Conservation (phyloP, 2,113 vertebrate species). For the Bos javanicus region DNA sequence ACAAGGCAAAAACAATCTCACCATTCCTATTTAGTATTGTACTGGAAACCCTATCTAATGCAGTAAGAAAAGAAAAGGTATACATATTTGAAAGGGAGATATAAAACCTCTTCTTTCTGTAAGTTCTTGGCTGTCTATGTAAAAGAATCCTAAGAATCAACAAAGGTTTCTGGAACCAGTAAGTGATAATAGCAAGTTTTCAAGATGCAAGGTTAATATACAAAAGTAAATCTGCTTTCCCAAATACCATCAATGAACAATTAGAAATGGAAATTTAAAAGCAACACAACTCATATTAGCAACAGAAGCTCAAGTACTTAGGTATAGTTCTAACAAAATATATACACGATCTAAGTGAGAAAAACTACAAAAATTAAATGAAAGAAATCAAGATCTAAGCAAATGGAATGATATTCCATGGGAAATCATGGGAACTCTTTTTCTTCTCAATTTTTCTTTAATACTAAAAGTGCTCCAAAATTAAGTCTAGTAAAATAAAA, state of each 20-base stretch:
- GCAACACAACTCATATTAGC: background rate
- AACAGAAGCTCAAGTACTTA: background rate
- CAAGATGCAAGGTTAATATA: background rate
- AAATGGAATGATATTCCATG: background rate
- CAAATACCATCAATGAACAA: background rate
- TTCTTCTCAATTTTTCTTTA: background rate
- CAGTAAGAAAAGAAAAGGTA: background rate
- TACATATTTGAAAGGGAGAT: background rate
- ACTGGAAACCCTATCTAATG: background rate
- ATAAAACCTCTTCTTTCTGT: background rate
- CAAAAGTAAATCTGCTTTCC: background rate
- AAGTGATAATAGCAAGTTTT: background rate
- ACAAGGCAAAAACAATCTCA: background rate
- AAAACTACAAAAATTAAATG: background rate
- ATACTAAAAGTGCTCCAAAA: background rate
- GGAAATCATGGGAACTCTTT: background rate
- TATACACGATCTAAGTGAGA: background rate
- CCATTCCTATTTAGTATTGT: background rate
- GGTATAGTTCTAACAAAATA: background rate
- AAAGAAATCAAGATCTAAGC: background rate
- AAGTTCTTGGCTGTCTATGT: background rate
- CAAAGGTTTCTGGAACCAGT: background rate
- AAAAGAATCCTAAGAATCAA: background rate
- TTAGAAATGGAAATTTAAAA: background rate
- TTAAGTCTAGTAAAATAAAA: background rate